Conservation (phyloP, 2,888 invertebrate species). For the Spisula subtruncata region DNA sequence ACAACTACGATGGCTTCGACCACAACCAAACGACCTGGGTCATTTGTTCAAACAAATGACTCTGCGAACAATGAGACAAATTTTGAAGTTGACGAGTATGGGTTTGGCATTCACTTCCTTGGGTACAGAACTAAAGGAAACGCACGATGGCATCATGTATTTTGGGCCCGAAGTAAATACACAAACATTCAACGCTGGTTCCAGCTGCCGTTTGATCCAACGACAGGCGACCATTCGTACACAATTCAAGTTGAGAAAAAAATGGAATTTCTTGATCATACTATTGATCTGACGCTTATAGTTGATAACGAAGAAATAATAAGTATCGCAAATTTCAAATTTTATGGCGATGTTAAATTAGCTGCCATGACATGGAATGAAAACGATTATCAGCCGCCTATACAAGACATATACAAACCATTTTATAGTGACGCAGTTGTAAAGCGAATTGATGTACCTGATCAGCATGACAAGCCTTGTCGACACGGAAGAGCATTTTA, state of each 20-base stretch:
- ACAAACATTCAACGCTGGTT: conserved; percentile 59
- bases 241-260: conserved; percentile 52
- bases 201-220: conserved; percentile 51
- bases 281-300: conserved; percentile 53
- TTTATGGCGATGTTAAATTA: conserved; percentile 43
- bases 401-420: conserved; percentile 70
- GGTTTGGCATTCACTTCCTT: conserved; percentile 64
- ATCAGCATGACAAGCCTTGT: conserved; percentile 63
- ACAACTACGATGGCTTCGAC: conserved; percentile 13
- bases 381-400: conserved; percentile 67
- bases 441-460: conserved; percentile 62
- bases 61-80: conserved; percentile 39
- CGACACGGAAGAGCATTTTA: conserved; percentile 72
- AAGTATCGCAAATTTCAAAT: conserved; percentile 54
- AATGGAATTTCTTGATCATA: conserved; percentile 39
- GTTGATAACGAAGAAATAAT: conserved; percentile 56
- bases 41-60: conserved; percentile 31
- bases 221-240: conserved; percentile 33
- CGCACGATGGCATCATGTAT: conserved; percentile 49
- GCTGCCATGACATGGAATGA: conserved; percentile 70
- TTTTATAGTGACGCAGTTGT: conserved; percentile 69
- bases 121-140: conserved; percentile 62
- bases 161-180: conserved; percentile 63
- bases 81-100: conserved; percentile 55
- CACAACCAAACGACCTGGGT: conserved; percentile 2